Percentiles rank a stretch among this genome's conserved stretches.
phyloP scores from a whole-genome alignment of 2,888 invertebrate species.

The Xylota segnis region DNA sequence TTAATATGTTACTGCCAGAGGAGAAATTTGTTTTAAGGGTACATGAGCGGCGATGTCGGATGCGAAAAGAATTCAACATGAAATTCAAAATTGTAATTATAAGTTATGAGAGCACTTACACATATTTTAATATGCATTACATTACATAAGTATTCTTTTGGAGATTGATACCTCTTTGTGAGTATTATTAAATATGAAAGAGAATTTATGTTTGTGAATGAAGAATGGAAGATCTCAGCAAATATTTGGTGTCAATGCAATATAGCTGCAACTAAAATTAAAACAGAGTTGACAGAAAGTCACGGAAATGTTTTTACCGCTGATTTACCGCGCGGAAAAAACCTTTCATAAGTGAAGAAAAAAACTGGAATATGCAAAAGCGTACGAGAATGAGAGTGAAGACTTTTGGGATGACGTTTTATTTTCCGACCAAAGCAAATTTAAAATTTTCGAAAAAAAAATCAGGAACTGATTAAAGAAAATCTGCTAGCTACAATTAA shows the following conservation, averaged over 20 bases:
- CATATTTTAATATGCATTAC: constrained; percentile 50
- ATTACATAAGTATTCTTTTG: constrained; percentile 9
- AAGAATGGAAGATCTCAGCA: not conserved
- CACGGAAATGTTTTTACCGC: no score
- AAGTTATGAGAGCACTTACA: constrained; percentile 34
- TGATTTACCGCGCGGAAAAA: no score
- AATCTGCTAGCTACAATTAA: no score
- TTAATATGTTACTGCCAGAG: not conserved
- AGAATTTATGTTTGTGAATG: not conserved
- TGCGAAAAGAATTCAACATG: constrained; percentile 11
- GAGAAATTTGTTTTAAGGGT: not conserved
- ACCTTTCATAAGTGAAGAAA: no score
- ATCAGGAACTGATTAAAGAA: no score
- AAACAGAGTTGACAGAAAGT: no score
- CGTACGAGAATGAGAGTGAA: no score
- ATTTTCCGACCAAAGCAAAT: no score
- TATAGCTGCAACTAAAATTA: no score
- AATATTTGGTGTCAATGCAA: not conserved
- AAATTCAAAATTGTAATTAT: constrained; percentile 55
- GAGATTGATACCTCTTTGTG: not conserved
- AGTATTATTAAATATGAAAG: constrained; percentile 1
- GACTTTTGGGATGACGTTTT: no score
- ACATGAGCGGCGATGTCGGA: not conserved
- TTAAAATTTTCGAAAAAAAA: no score
- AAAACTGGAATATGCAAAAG: no score